These are phyloP conservation scores for Spicauda simplicius DNA, from an alignment of 2,888 invertebrate genomes.

Conservation along the genomic window DNA sequence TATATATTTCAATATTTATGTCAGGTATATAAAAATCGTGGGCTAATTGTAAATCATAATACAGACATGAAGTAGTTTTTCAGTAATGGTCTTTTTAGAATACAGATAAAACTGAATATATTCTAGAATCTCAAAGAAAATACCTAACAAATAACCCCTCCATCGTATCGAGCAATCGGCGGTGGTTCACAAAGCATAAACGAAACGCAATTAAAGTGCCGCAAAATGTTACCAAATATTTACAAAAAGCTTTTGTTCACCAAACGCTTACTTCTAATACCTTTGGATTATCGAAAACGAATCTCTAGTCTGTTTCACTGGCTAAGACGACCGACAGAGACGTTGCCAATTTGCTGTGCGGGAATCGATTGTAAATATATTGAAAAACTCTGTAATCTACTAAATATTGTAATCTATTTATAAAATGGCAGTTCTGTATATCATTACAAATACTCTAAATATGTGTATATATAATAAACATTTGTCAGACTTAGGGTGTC, in stretches of 20 bases:
- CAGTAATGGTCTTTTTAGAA: background rate
- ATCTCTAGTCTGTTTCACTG: slow-evolving; percentile 19
- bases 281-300: slow-evolving; percentile 59
- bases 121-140: slow-evolving; percentile 21
- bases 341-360: slow-evolving; percentile 31
- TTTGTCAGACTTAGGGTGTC: slow-evolving; percentile 9
- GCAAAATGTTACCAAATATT: slow-evolving; percentile 65
- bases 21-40: background rate
- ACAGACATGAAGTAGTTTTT: background rate
- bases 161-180: slow-evolving; percentile 24
- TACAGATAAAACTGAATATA: background rate
- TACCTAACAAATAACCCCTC: background rate
- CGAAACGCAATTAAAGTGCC: slow-evolving; percentile 69
- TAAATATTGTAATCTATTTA: slow-evolving; percentile 19
- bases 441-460: slow-evolving; percentile 24
- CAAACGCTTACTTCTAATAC: slow-evolving; percentile 56
- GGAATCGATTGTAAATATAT: slow-evolving; percentile 23
- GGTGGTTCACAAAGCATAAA: slow-evolving; percentile 59
- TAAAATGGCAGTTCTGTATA: slow-evolving; percentile 25
- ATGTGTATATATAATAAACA: slow-evolving; percentile 18
- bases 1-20: background rate
- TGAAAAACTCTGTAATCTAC: slow-evolving; percentile 25
- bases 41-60: too few species aligned
- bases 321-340: slow-evolving; percentile 30
- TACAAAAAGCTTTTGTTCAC: slow-evolving; percentile 62